These are phyloP conservation scores for Drosophila repleta DNA, from an alignment of 1,140 invertebrate genomes.

Conservation along the genomic window DNA sequence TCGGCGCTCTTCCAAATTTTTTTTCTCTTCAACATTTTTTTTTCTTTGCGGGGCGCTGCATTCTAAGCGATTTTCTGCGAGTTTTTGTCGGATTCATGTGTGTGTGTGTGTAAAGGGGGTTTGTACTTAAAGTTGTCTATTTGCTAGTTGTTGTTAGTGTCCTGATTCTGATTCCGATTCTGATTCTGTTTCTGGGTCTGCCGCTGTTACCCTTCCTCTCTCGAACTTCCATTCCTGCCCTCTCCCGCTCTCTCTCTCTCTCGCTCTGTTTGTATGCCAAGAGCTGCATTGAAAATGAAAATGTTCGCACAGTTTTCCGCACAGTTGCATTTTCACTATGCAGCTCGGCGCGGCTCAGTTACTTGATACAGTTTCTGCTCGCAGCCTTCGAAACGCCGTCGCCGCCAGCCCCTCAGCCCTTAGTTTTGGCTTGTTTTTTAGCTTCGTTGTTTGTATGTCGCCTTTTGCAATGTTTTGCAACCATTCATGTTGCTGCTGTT, in stretches of 20 bases:
- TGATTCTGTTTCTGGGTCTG: constrained; percentile 18
- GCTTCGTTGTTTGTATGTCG: constrained; percentile 34
- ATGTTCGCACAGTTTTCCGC: constrained; percentile 81
- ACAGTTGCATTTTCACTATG: constrained; percentile 81
- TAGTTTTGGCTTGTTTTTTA: constrained; percentile 24
- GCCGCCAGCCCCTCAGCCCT: neutral
- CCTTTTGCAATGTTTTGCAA: constrained; percentile 54
- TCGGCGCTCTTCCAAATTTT: constrained; percentile 19
- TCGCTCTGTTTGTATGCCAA: constrained; percentile 53
- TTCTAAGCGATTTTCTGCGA: constrained; percentile 78
- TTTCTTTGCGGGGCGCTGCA: constrained; percentile 38
- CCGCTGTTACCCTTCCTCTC: constrained; percentile 36
- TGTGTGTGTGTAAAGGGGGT: constrained; percentile 6
- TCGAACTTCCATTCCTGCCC: neutral
- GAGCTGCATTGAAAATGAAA: constrained; percentile 81
- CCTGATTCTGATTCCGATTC: constrained; percentile 21
- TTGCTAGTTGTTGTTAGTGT: constrained; percentile 59
- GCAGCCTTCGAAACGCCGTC: neutral
- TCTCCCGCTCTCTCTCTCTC: neutral
- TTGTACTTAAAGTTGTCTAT: constrained; percentile 80
- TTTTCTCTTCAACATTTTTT: constrained; percentile 15
- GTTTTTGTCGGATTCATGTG: constrained; percentile 34
- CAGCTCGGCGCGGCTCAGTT: constrained; percentile 78
- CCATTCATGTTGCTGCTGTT: constrained; percentile 28
- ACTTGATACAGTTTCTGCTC: constrained; percentile 73